phyloP scores from a whole-genome alignment of 2,888 invertebrate species.

The Heliothis peltigera region DNA sequence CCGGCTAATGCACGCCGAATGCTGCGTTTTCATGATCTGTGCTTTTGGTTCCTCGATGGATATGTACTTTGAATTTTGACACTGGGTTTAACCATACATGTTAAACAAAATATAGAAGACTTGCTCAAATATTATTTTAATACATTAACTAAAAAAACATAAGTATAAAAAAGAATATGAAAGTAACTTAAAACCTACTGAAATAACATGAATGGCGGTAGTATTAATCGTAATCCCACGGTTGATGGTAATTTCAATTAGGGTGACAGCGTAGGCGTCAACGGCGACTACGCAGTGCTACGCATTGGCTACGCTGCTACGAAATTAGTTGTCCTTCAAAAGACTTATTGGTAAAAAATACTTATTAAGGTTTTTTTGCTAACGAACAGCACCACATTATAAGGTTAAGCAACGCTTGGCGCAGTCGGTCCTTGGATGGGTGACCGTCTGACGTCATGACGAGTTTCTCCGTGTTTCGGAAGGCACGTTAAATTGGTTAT shows the following conservation, averaged over 20 bases:
- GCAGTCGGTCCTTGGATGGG: no score
- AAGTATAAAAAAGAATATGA: no score
- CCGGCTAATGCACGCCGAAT: conserved; percentile 69
- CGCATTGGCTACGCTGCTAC: conserved; percentile 60
- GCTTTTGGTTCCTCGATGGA: conserved; percentile 24
- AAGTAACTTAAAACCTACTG: no score
- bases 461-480: no score
- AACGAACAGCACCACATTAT: no score
- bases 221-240: background rate
- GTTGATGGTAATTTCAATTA: background rate
- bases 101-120: no score
- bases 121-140: no score
- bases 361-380: background rate
- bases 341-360: conserved; percentile 33
- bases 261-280: conserved; percentile 42
- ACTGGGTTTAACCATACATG: background rate
- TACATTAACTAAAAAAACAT: no score
- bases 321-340: conserved; percentile 41
- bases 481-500: no score
- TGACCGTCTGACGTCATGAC: no score
- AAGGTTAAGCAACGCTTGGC: no score
- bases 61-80: conserved; percentile 13
- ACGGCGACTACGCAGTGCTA: conserved; percentile 51
- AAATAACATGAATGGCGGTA: no score
- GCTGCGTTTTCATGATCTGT: conserved; percentile 52